Evolutionary conservation across 2,888 invertebrate species (phyloP).

Genomic region (Tanypteryx hageni): DNA sequence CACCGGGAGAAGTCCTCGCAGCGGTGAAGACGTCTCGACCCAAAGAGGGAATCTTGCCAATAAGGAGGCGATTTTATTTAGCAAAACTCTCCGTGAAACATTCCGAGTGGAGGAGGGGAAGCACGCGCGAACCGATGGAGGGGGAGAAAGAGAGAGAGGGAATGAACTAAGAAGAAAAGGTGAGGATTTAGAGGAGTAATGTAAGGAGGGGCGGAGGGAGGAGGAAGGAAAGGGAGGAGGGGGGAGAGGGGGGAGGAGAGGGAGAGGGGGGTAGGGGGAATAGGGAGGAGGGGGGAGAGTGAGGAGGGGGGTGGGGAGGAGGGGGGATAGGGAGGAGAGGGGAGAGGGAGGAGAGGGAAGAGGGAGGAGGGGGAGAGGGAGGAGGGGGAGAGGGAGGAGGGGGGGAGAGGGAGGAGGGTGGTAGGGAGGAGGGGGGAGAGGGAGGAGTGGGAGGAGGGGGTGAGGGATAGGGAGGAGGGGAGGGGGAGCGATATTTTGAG

Average conservation of each 20-base stretch:
- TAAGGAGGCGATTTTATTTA: conserved; percentile 7
- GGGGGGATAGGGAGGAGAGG: no score
- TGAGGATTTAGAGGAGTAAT: neutral
- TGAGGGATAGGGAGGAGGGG: no score
- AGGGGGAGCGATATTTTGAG: no score
- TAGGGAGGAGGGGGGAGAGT: no score
- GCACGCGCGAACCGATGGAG: neutral
- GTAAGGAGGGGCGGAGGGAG: neutral
- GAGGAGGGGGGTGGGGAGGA: no score
- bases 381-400: no score
- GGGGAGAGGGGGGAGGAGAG: neutral
- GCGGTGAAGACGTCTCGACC: neutral
- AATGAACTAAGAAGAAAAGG: neutral
- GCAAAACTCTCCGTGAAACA: neutral
- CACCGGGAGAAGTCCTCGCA: neutral
- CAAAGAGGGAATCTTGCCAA: conserved; percentile 28
- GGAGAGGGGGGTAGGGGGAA: no score
- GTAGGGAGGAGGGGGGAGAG: no score
- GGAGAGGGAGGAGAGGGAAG: no score
- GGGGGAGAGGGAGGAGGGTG: no score
- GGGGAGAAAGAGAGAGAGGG: neutral
- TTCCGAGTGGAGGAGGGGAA: neutral
- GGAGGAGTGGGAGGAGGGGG: no score
- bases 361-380: no score
- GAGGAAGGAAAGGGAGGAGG: neutral